Percentiles rank a stretch among this genome's conserved stretches.
Evolutionary conservation across 1,140 invertebrate species (phyloP).

Genomic region (Megathymus violae): DNA sequence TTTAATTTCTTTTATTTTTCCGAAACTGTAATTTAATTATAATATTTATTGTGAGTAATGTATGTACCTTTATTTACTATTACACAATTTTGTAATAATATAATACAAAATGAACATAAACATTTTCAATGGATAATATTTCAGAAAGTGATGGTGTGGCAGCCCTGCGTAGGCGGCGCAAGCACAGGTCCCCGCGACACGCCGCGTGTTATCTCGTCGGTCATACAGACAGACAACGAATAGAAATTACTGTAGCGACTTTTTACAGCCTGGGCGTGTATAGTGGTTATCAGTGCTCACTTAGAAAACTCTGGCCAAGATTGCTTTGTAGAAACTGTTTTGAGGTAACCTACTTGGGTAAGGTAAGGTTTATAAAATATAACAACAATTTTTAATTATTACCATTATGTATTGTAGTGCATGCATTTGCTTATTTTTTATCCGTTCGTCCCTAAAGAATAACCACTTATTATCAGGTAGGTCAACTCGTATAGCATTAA

Average conservation of each 20-base stretch:
- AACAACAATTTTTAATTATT: too few species aligned
- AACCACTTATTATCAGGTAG: too few species aligned
- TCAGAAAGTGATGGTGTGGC: constrained; percentile 35
- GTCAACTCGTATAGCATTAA: too few species aligned
- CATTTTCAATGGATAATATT: constrained; percentile 1
- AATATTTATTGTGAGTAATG: too few species aligned
- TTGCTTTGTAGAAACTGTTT: constrained; percentile 33
- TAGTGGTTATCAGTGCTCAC: constrained; percentile 55
- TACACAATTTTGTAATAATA: too few species aligned
- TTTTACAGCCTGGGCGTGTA: constrained; percentile 56
- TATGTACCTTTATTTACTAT: too few species aligned
- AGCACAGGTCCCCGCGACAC: constrained; percentile 59
- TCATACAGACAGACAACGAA: constrained; percentile 63
- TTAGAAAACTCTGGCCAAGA: constrained; percentile 36
- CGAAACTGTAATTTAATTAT: too few species aligned
- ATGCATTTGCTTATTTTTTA: too few species aligned
- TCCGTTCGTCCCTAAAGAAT: too few species aligned
- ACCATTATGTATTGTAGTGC: too few species aligned
- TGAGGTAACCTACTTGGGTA: constrained; percentile 10
- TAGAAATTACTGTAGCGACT: constrained; percentile 63
- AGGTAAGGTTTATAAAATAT: too few species aligned
- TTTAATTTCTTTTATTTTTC: too few species aligned
- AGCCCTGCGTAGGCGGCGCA: constrained; percentile 57
- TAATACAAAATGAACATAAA: neutral
- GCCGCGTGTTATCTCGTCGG: constrained; percentile 73